Base-by-base conservation (phyloP, 1,140 invertebrate genomes). In the Sminthurinus signatus region DNA sequence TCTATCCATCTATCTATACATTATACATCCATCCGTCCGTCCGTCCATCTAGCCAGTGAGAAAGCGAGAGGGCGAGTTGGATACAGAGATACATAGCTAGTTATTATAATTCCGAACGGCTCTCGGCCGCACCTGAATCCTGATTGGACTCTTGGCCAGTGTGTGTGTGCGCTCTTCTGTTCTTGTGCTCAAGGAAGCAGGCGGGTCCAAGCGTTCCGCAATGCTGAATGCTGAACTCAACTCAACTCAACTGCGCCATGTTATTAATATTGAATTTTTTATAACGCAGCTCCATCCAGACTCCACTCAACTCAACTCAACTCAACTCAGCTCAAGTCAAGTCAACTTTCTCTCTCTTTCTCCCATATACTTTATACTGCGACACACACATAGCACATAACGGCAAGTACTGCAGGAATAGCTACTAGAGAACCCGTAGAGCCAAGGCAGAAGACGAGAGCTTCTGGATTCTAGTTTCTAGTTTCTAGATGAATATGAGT, bases 191-290 rank as follows among this genome's bases (percentile, higher is more conserved):
- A 32, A 56, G 54, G 54, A 42, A 42, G 36, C 17, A 42, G 54
- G 54, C 54, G 54, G 54, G 54, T 56, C 36, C 36, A 14, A 56
- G 54, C 31, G 29, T 56, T 56, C 54, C 54, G 54, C 54, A 56
- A 56, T 56, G 54, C 54, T 56, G 29, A 56, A n/a, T n/a, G n/a
- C n/a, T n/a, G n/a, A n/a, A n/a, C n/a, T n/a, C n/a, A n/a, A n/a
- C n/a, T n/a, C n/a, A n/a, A 56, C 54, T 36, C 5, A 36, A 56
- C 54, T 56, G 54, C 54, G 54, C 54, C 54, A 56, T 56, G 54
- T 39, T 56, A 56, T 56, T 56, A 56, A 56, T 56, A 56, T 56
- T 56, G 54, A 56, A 56, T 56, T 56, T 56, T 56, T 56, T 56
- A 56, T 56, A 56, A 56, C 54, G 54, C 17, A 56, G 54, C 54